Percentiles rank a stretch among this genome's conserved stretches.
These are phyloP conservation scores for Rhinella marina DNA, from an alignment of 2,797 vertebrate genomes.

Conservation along the genomic window DNA sequence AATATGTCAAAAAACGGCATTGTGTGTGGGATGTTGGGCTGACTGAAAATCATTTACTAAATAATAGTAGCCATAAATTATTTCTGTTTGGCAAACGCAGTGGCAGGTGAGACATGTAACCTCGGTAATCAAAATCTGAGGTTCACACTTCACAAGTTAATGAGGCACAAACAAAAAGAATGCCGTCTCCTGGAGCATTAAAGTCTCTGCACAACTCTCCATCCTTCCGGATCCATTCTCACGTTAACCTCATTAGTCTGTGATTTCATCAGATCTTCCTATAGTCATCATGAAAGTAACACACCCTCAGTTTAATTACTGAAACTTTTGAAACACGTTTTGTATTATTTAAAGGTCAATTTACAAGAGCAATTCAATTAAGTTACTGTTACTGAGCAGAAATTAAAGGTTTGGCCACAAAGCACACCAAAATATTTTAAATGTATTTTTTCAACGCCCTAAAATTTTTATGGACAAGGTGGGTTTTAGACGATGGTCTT, in stretches of 20 bases:
- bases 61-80: slow-evolving; percentile 45
- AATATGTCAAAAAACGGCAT: slow-evolving; percentile 37
- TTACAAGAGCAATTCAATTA: not conserved
- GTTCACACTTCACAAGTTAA: slow-evolving; percentile 69
- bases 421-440: not conserved
- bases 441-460: too few species aligned
- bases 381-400: not conserved
- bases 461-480: too few species aligned
- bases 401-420: not conserved
- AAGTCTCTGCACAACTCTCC: slow-evolving; percentile 43
- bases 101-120: slow-evolving; percentile 66
- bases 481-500: too few species aligned
- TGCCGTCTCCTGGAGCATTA: slow-evolving; percentile 60
- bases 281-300: not conserved
- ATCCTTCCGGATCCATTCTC: slow-evolving; percentile 35
- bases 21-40: slow-evolving; percentile 33
- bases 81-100: slow-evolving; percentile 59
- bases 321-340: not conserved
- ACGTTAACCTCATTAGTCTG: not conserved
- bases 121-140: slow-evolving; percentile 62
- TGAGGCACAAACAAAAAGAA: slow-evolving; percentile 67
- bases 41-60: slow-evolving; percentile 28
- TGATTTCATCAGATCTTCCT: slow-evolving; percentile 10
- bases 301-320: slow-evolving; percentile 42
- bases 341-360: not conserved